Evolutionary conservation across 2,113 vertebrate genomes (phyloP).

Genomic region (Perca flavescens): DNA sequence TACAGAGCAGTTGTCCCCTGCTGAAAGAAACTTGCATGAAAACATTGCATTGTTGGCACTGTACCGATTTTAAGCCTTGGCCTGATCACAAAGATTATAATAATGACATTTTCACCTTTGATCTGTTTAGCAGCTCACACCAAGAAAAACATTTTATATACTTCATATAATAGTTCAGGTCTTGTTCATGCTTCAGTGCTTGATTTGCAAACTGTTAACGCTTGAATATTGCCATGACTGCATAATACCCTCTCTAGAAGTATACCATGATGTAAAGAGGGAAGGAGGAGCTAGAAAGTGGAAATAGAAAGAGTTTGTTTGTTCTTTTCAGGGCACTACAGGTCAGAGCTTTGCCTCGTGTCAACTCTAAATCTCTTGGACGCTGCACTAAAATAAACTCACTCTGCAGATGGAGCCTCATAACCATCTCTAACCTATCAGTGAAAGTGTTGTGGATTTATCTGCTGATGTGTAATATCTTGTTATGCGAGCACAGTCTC

Average conservation of each 20-base stretch:
- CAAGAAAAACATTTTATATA: background rate
- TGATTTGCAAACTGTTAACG: conserved; percentile 6
- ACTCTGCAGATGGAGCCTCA: conserved; percentile 15
- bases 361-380: conserved; percentile 44
- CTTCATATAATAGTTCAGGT: conserved; percentile 1
- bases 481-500: background rate
- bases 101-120: background rate
- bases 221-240: background rate
- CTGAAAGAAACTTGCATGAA: background rate
- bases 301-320: conserved; percentile 50
- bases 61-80: conserved; percentile 11
- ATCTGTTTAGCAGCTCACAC: background rate
- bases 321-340: conserved; percentile 4
- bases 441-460: conserved; percentile 2
- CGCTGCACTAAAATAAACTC: conserved; percentile 17
- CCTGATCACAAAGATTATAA: background rate
- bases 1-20: background rate
- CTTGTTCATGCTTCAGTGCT: background rate
- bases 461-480: conserved; percentile 10
- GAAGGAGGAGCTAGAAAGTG: conserved; percentile 37
- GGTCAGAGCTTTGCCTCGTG: conserved; percentile 23
- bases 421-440: conserved; percentile 6
- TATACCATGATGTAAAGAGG: conserved; percentile 28
- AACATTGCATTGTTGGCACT: background rate
- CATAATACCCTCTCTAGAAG: background rate